Evolutionary conservation across 2,888 invertebrate genomes (phyloP), one percentile per base, ranked within the genome.

Genomic region (Argyra leucocephala): DNA sequence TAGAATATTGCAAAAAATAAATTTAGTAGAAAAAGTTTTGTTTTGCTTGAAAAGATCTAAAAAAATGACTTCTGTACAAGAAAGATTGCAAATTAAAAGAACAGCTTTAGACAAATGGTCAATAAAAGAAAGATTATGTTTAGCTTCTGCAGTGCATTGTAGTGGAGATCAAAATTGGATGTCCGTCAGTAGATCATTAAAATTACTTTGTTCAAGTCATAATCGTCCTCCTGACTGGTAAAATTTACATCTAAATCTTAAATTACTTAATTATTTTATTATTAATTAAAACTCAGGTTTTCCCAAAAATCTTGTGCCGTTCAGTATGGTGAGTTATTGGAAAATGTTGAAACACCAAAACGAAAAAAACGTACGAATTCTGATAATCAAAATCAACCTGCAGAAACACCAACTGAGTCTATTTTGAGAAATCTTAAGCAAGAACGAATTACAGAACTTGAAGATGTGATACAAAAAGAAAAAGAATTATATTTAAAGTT

Each of bases 101-200:
- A 84, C 85, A 61, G 88, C 90, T 0, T 76, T 90, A 31, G 95
- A 95, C 73, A 86, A 87, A 60, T 96, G 96, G 96, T 89, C 90
- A 48, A 83, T 86, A 0, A 83, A 89, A 7, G 96, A 96, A 72
- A 89, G 91, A 76, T 77, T 96, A 69, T 91, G 91, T 72, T 79
- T 96, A 61, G 93, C 93, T 0, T 92, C 93, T 0, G 91, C 93
- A 1, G 90, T 96, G 12, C 81, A 88, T 58, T 83, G 90, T 74
- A 90, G 89, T 73, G 93, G 93, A 0, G 93, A 94, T 76, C 93
- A 93, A 76, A 92, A 96, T 78, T 93, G 94, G 94, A 88, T 91
- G 83, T 88, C 92, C 0, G 93, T 93, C 1, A 91, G 91, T 62
- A 82, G 92, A 57, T 85, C 89, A 0, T 78, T 94, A 12, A 90